These are phyloP conservation scores for Lepidochitona cinerea DNA, from an alignment of 2,888 invertebrate genomes.

Conservation along the genomic window DNA sequence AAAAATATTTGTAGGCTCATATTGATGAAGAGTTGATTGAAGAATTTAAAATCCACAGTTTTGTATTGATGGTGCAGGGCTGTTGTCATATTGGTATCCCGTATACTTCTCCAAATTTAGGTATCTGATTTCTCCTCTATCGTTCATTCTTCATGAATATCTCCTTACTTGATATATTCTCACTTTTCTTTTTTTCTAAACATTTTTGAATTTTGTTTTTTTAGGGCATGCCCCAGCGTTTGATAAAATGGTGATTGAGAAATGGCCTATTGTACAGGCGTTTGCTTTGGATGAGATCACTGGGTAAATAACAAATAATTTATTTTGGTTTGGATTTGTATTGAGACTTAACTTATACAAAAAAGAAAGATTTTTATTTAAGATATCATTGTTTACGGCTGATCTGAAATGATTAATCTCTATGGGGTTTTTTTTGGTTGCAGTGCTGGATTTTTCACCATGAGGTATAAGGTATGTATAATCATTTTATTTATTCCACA, in stretches of 20 bases:
- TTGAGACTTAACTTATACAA: no score
- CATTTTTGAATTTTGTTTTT: no score
- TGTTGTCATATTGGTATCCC: conserved; percentile 59
- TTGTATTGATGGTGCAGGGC: conserved; percentile 56
- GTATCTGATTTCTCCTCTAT: background rate
- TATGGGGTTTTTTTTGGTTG: conserved; percentile 11
- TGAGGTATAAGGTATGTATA: conserved; percentile 56
- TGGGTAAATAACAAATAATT: conserved; percentile 50
- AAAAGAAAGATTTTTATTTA: no score
- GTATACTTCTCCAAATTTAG: conserved; percentile 34
- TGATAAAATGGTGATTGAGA: conserved; percentile 62
- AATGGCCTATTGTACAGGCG: conserved; percentile 69
- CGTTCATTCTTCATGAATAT: no score
- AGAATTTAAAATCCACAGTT: conserved; percentile 64
- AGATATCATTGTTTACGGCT: no score
- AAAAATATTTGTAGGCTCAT: conserved; percentile 54
- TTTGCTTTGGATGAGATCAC: conserved; percentile 66
- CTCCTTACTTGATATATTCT: no score
- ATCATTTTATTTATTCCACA: background rate
- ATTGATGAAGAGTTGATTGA: conserved; percentile 59
- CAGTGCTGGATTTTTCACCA: conserved; percentile 67
- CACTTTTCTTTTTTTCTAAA: no score
- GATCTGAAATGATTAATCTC: background rate
- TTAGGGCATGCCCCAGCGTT: conserved; percentile 42
- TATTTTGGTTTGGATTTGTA: no score